Evolutionary conservation across 2,888 invertebrate species (phyloP).

Genomic region (Strigamia maritima): DNA sequence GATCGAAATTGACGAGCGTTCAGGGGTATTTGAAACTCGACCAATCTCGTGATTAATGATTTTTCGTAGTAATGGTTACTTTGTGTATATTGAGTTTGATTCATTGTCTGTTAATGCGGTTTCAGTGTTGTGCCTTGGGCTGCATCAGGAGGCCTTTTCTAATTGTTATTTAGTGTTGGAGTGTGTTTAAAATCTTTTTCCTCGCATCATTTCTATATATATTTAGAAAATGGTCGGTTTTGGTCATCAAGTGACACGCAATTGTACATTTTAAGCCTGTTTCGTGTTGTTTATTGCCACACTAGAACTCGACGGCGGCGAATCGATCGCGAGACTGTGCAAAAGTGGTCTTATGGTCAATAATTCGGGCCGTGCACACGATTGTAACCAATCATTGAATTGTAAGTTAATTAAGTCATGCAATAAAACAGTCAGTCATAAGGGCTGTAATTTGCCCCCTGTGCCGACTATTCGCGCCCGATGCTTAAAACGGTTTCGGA

Average conservation of each 20-base stretch:
- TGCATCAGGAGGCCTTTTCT: background rate
- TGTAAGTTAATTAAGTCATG: slow-evolving; percentile 25
- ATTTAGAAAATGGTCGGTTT: background rate
- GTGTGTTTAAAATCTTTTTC: background rate
- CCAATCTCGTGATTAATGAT: background rate
- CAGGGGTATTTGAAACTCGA: background rate
- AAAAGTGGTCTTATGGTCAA: slow-evolving; percentile 12
- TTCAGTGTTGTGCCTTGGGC: slow-evolving; percentile 16
- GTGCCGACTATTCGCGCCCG: background rate
- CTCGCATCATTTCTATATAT: background rate
- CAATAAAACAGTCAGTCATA: slow-evolving; percentile 15
- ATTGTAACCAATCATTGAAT: slow-evolving; percentile 22
- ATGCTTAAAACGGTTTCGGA: background rate
- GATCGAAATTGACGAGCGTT: too few relatives aligned
- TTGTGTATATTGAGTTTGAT: background rate
- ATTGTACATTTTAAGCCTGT: background rate
- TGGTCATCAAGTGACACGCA: background rate
- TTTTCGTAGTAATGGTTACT: background rate
- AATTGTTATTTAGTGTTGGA: background rate
- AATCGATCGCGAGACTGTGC: slow-evolving; percentile 12
- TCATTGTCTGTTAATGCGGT: slow-evolving; percentile 12
- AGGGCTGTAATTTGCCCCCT: slow-evolving; percentile 11
- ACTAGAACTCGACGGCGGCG: background rate
- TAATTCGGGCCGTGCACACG: background rate
- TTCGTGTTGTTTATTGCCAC: background rate